Conservation (phyloP, 2,113 vertebrate genomes). For the Festucalex cinctus region DNA sequence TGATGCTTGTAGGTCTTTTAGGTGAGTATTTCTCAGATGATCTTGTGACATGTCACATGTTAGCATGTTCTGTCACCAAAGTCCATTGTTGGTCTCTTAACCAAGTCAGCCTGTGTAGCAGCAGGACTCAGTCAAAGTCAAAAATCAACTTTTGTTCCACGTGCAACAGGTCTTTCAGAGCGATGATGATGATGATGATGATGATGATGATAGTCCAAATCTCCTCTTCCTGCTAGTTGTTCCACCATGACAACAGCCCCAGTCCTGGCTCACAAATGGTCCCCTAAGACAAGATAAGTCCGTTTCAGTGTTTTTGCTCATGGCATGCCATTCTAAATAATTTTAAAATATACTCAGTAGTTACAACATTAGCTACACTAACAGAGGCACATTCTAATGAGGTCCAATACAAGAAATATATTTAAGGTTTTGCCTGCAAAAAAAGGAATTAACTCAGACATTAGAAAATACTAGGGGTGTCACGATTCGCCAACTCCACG, state of each 20-base stretch:
- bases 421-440: background rate
- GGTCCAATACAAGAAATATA: background rate
- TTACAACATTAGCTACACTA: background rate
- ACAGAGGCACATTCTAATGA: no score
- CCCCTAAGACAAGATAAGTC: slow-evolving; percentile 56
- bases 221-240: slow-evolving; percentile 51
- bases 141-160: background rate
- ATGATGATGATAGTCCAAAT: background rate
- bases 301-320: background rate
- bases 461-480: background rate
- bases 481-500: no score
- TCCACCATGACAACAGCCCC: slow-evolving; percentile 78
- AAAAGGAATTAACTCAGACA: background rate
- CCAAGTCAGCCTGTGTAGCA: background rate
- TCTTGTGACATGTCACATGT: background rate
- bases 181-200: background rate
- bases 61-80: background rate
- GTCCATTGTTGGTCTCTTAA: background rate
- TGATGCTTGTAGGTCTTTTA: background rate
- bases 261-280: slow-evolving; percentile 75
- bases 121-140: background rate
- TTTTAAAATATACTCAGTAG: background rate
- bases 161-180: background rate
- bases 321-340: background rate
- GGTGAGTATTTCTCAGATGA: slow-evolving; percentile 2